Conservation (phyloP, 2,888 invertebrate genomes). For the Lampropteryx suffumata region DNA sequence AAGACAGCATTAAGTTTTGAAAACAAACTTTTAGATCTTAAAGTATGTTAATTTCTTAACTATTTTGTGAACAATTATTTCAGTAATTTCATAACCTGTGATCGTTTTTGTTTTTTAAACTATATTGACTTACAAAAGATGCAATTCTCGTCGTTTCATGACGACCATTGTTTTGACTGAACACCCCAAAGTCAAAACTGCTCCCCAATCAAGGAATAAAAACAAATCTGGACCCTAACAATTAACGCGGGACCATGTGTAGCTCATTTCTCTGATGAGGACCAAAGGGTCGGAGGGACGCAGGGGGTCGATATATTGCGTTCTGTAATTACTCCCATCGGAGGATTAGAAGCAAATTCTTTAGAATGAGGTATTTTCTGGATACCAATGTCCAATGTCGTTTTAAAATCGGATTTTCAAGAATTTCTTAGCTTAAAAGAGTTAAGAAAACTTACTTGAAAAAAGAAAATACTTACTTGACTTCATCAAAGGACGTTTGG, state of each 20-base stretch:
- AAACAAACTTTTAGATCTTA: too few species aligned
- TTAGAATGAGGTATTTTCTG: conserved; percentile 71
- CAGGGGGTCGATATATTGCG: conserved; percentile 69
- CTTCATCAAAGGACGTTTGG: too few species aligned
- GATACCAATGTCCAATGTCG: conserved; percentile 26
- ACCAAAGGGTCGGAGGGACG: conserved; percentile 43
- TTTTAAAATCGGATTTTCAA: too few species aligned
- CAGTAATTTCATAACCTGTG: too few species aligned
- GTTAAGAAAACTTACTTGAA: too few species aligned
- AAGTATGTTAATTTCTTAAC: too few species aligned
- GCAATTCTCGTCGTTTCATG: too few species aligned
- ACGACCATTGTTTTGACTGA: conserved; percentile 4
- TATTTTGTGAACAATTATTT: too few species aligned
- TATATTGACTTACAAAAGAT: too few species aligned
- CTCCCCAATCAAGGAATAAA: conserved; percentile 63
- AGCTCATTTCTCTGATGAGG: conserved; percentile 68
- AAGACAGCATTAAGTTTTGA: too few species aligned
- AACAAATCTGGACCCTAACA: conserved; percentile 57
- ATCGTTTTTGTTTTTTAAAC: too few species aligned
- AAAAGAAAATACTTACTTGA: neutral
- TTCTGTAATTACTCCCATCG: conserved; percentile 70
- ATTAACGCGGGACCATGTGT: conserved; percentile 78
- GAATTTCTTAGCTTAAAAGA: too few species aligned
- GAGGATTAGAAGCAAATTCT: conserved; percentile 69
- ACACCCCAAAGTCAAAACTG: conserved; percentile 25